Evolutionary conservation across 2,888 invertebrate genomes (phyloP), one percentile per base, ranked within the genome.

Genomic region (Brachyptera putata): DNA sequence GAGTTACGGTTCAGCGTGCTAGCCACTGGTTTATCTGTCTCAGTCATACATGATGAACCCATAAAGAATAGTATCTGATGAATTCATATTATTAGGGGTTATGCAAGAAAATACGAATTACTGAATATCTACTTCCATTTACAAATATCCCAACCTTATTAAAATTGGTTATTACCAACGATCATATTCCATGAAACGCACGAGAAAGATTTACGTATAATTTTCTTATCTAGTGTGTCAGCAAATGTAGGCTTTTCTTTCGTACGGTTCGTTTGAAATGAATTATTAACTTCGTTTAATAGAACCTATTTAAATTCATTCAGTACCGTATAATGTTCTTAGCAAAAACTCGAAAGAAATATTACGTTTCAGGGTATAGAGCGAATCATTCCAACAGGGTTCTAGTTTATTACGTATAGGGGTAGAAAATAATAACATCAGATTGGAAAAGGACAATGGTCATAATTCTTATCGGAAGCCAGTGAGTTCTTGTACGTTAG

Each of bases 391-490:
- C 36, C 13, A 53, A 53, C 21, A 37, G 53, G 18, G 18, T 36
- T 53, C 36, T 53, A 53, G 36, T 53, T 53, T 53, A 53, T 36
- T 53, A 53, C 53, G 34, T 53, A n/a, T 36, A 16, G 53, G 53
- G 53, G 34, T 30, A 21, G 53, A 36, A 43, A 36, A 53, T 53
- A 53, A 53, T 53, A 53, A 53, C 53, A 53, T 53, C 53, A 53
- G 53, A 53, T 36, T 53, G 53, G 50, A 53, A 53, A 53, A 18
- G 53, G 53, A 53, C 34, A 53, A 53, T 53, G 53, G 53, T 53
- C 34, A 36, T 53, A 36, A 53, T 36, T 53, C 53, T 53, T 53
- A 21, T 30, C 30, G 34, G 30, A 26, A 26, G 49, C 49, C 49
- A n/a, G n/a, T n/a, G n/a, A n/a, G n/a, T n/a, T n/a, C n/a, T n/a